Conservation (phyloP, 1,140 invertebrate species). For the Leptopilina clavipes region DNA sequence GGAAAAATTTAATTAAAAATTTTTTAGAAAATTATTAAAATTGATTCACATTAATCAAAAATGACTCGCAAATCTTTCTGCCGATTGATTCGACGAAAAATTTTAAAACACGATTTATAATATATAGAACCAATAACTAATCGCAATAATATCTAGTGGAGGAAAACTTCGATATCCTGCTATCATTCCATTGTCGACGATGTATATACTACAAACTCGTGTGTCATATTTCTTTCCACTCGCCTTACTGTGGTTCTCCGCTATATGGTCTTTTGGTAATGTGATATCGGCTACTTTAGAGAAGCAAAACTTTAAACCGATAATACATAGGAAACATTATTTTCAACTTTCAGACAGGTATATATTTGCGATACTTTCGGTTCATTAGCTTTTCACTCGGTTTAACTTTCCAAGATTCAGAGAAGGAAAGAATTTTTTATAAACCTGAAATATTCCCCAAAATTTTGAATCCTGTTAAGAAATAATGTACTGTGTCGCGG, state of each 20-base stretch:
- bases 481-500: no score
- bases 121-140: no score
- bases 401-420: not conserved
- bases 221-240: conserved; percentile 15
- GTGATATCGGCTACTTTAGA: not conserved
- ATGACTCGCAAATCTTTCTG: no score
- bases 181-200: not conserved
- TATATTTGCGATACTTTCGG: conserved; percentile 14
- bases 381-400: conserved; percentile 10
- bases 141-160: no score
- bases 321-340: conserved; percentile 1
- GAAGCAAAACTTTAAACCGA: conserved; percentile 9
- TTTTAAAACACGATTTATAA: no score
- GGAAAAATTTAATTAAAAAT: no score
- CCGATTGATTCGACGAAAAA: no score
- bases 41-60: no score
- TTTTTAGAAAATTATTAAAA: no score
- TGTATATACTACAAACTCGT: not conserved
- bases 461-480: no score
- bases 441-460: no score
- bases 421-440: not conserved
- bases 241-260: not conserved
- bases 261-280: not conserved
- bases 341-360: not conserved
- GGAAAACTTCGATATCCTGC: not conserved